A percentile compares a stretch with the other conserved stretches of the same genome.
Evolutionary conservation across 2,797 vertebrate genomes (phyloP).

Genomic region (Enteromius paludinosus): DNA sequence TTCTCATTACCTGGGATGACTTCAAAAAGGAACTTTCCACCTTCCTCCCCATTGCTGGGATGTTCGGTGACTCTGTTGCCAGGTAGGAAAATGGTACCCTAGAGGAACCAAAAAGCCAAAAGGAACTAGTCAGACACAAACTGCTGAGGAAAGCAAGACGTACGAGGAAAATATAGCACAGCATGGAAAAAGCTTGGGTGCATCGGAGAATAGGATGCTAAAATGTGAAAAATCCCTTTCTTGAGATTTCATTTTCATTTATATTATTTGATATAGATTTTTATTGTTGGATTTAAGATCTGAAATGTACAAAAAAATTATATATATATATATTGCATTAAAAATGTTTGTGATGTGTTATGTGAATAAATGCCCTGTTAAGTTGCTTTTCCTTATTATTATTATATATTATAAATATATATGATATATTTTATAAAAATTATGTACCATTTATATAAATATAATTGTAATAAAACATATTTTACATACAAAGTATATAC

Average conservation of each 20-base stretch:
- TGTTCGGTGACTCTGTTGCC: constrained; percentile 96
- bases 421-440: not conserved
- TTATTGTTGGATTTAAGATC: not conserved
- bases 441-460: not conserved
- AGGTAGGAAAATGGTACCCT: constrained; percentile 92
- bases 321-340: too few species aligned
- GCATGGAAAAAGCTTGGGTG: not conserved
- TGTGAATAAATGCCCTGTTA: not conserved
- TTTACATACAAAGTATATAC: not conserved
- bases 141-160: constrained; percentile 27
- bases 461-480: not conserved
- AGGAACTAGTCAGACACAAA: constrained; percentile 18
- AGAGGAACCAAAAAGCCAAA: constrained; percentile 59
- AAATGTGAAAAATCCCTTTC: not conserved
- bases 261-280: not conserved
- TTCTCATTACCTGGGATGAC: constrained; percentile 90
- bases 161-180: not conserved
- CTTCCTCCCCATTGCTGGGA: constrained; percentile 88
- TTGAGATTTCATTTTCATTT: not conserved
- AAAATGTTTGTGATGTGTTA: too few species aligned
- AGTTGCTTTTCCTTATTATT: not conserved
- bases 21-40: constrained; percentile 96
- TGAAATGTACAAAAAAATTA: not conserved
- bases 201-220: not conserved
- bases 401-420: not conserved